A percentile compares a stretch with the other conserved stretches of the same genome.
Conservation (phyloP, 2,113 vertebrate genomes). For the Microcebus ravelobensis region DNA sequence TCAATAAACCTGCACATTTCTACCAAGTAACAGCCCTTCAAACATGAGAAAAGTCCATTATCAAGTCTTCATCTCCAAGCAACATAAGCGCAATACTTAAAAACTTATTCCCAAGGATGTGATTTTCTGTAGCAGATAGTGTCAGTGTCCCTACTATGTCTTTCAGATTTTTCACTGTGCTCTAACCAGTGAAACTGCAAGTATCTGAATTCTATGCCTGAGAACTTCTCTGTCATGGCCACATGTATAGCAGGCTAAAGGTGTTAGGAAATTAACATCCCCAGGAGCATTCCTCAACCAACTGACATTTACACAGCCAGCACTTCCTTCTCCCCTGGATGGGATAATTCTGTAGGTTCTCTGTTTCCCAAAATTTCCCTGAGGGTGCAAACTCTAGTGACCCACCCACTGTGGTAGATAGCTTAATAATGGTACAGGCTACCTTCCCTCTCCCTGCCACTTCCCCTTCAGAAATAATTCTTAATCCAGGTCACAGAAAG, state of each 20-base stretch:
- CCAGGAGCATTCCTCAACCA: not conserved
- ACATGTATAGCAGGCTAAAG: not conserved
- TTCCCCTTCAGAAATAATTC: not conserved
- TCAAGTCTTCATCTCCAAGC: not conserved
- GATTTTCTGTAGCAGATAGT: not conserved
- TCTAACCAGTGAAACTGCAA: not conserved
- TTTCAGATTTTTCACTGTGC: not conserved
- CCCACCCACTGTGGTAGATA: not conserved
- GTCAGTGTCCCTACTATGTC: not conserved
- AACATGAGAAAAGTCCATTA: not conserved
- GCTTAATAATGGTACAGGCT: not conserved
- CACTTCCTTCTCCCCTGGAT: not conserved
- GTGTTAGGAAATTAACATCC: not conserved
- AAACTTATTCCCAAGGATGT: not conserved
- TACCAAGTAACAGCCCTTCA: not conserved
- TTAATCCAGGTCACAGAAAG: not conserved
- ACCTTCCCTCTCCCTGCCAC: not conserved
- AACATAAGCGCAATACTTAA: not conserved
- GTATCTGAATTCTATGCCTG: not conserved
- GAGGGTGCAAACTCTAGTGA: not conserved
- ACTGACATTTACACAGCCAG: conserved; percentile 2
- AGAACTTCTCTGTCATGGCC: not conserved
- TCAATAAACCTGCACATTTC: not conserved
- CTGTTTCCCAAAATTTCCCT: not conserved
- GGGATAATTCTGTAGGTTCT: not conserved